Percentiles rank a stretch among this genome's conserved stretches.
phyloP scores from a whole-genome alignment of 1,140 invertebrate species.

The Mactra quadrangularis region DNA sequence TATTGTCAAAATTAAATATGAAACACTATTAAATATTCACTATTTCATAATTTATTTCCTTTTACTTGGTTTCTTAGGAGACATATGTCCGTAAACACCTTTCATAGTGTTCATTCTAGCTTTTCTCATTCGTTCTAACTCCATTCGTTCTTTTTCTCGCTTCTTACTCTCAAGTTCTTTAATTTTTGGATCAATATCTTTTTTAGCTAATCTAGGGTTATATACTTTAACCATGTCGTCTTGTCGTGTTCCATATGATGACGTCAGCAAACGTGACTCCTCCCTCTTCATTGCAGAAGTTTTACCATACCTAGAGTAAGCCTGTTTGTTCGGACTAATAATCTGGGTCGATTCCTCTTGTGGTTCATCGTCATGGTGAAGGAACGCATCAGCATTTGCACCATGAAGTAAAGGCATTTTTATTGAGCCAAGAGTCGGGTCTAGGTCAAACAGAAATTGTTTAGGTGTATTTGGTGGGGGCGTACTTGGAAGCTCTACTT shows the following conservation, averaged over 20 bases:
- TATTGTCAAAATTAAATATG: too few relatives aligned
- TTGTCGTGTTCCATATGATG: constrained; percentile 34
- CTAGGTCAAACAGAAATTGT: constrained; percentile 20
- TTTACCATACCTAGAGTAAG: background rate
- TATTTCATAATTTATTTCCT: too few relatives aligned
- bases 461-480: constrained; percentile 25
- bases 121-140: constrained; percentile 26
- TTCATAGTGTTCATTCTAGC: constrained; percentile 19
- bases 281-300: background rate
- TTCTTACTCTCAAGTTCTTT: constrained; percentile 38
- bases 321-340: background rate
- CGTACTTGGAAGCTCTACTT: constrained; percentile 4
- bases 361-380: background rate
- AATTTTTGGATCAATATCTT: constrained; percentile 20
- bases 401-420: background rate
- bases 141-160: background rate
- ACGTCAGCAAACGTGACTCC: constrained; percentile 8
- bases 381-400: background rate
- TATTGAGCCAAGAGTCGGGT: background rate
- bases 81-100: constrained; percentile 26
- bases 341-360: background rate
- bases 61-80: background rate
- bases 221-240: constrained; percentile 14
- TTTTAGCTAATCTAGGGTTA: constrained; percentile 11
- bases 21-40: too few relatives aligned